Percentiles rank a stretch among this genome's conserved stretches.
Evolutionary conservation across 2,888 invertebrate genomes (phyloP).

Genomic region (Vanessa cardui): DNA sequence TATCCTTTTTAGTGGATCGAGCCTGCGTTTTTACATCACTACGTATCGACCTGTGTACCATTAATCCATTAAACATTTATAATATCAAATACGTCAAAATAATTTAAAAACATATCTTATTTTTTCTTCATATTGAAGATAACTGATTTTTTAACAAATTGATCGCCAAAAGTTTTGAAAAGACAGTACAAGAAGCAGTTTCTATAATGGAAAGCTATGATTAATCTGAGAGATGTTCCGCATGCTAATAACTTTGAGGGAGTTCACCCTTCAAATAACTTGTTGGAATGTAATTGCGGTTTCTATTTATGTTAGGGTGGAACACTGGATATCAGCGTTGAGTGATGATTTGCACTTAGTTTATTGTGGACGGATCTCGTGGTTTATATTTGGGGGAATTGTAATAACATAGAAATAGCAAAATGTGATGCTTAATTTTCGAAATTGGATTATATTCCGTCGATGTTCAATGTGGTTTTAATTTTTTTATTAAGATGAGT

Average conservation of each 20-base stretch:
- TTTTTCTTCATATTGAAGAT: too few relatives aligned
- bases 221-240: slow-evolving; percentile 5
- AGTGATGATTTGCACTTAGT: slow-evolving; percentile 19
- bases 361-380: slow-evolving; percentile 6
- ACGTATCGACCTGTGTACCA: too few relatives aligned
- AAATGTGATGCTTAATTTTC: background rate
- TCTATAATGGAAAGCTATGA: background rate
- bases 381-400: slow-evolving; percentile 4
- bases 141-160: background rate
- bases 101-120: too few relatives aligned
- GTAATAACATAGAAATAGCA: background rate
- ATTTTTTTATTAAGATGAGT: too few relatives aligned
- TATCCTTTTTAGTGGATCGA: too few relatives aligned
- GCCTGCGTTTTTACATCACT: too few relatives aligned
- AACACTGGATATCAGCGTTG: background rate
- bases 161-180: background rate
- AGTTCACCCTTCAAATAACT: slow-evolving; percentile 15
- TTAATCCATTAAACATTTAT: too few relatives aligned
- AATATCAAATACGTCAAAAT: too few relatives aligned
- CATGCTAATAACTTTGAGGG: slow-evolving; percentile 11
- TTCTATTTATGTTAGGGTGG: slow-evolving; percentile 2
- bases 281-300: slow-evolving; percentile 16
- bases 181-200: background rate
- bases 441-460: background rate
- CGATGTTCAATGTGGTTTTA: too few relatives aligned